phyloP scores from a whole-genome alignment of 2,888 invertebrate genomes.

The Bugulina stolonifera region DNA sequence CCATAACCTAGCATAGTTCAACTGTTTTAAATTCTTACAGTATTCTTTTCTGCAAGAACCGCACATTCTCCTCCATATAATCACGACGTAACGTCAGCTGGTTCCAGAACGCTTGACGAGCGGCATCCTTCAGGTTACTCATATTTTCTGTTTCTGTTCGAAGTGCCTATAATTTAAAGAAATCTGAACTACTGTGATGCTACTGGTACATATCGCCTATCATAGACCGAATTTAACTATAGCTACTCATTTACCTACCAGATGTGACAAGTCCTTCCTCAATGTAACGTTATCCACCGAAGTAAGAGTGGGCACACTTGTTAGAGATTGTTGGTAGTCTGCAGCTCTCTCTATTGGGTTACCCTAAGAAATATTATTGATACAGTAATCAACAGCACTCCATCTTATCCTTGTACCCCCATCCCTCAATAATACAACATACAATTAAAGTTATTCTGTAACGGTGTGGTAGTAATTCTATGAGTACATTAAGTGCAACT shows the following conservation, averaged over 20 bases:
- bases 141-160: conserved; percentile 14
- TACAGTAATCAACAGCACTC: too few species aligned
- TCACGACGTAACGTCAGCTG: conserved; percentile 24
- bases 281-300: conserved; percentile 39
- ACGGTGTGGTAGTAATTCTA: too few species aligned
- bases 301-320: conserved; percentile 37
- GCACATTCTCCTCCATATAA: conserved; percentile 28
- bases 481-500: too few species aligned
- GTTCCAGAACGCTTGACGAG: conserved; percentile 28
- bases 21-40: too few species aligned
- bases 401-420: too few species aligned
- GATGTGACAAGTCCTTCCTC: conserved; percentile 34
- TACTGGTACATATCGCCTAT: too few species aligned
- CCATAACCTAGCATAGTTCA: too few species aligned
- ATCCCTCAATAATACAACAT: too few species aligned
- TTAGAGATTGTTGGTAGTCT: conserved; percentile 37
- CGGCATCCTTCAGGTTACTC: conserved; percentile 13
- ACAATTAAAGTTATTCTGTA: too few species aligned
- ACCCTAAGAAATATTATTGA: conserved; percentile 33
- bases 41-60: conserved; percentile 27
- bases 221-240: too few species aligned
- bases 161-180: neutral
- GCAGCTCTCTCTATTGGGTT: conserved; percentile 40
- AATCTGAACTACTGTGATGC: too few species aligned
- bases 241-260: too few species aligned